A percentile compares a stretch with the other conserved stretches of the same genome.
Evolutionary conservation across 2,113 vertebrate species (phyloP).

Genomic region (Hippoglossus stenolepis): DNA sequence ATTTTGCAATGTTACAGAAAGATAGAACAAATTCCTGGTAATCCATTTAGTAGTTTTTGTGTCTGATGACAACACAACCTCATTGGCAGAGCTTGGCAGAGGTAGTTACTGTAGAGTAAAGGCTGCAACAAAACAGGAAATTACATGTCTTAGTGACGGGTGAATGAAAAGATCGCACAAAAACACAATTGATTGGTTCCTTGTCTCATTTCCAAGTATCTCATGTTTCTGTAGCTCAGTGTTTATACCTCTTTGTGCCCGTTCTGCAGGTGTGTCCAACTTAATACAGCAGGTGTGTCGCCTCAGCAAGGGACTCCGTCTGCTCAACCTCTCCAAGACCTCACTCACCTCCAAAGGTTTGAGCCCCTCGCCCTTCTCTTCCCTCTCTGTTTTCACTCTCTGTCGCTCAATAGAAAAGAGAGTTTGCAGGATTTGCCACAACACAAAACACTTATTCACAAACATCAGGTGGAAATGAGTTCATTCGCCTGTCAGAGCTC

Average conservation of each 20-base stretch:
- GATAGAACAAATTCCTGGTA: too few species aligned
- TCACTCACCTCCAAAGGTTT: conserved; percentile 90
- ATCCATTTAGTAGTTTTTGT: too few species aligned
- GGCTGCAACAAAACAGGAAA: neutral
- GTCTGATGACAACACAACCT: too few species aligned
- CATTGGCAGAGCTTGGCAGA: neutral
- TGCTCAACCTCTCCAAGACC: conserved; percentile 92
- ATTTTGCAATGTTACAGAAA: too few species aligned
- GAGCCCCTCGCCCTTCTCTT: neutral
- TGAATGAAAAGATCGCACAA: too few species aligned
- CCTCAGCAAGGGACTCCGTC: conserved; percentile 90
- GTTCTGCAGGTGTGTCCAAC: conserved; percentile 69
- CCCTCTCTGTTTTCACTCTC: neutral
- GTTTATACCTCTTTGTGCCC: neutral
- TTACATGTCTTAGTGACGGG: neutral
- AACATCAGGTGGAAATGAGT: neutral
- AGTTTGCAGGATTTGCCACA: neutral
- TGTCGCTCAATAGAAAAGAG: conserved; percentile 8
- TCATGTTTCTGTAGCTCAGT: neutral
- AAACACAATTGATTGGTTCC: too few species aligned
- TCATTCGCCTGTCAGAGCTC: conserved; percentile 11
- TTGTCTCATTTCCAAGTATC: neutral
- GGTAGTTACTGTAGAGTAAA: neutral
- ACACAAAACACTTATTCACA: neutral
- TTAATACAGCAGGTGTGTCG: conserved; percentile 91